Evolutionary conservation across 2,888 invertebrate species (phyloP), one percentile per base, ranked within the genome.

Genomic region (Latheticus oryzae): DNA sequence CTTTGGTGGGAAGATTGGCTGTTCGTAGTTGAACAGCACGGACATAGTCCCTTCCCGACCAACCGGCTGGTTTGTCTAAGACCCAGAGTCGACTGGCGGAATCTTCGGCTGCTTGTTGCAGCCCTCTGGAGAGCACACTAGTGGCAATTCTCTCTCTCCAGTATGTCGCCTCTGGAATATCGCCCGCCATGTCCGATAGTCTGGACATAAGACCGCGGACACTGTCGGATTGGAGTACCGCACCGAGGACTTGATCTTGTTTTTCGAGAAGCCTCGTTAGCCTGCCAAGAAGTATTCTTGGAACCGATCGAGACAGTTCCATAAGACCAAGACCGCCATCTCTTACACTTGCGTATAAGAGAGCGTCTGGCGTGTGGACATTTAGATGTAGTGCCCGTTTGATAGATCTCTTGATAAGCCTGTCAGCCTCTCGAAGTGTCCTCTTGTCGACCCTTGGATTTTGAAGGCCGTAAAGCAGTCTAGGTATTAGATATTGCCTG

Each of bases 381-480:
- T 51, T 33, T 1, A 57, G 43, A 9, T 57, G 57, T n/a, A n/a
- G n/a, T n/a, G n/a, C n/a, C n/a, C n/a, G n/a, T n/a, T n/a, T n/a
- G n/a, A n/a, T n/a, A n/a, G n/a, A n/a, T 15, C 8, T 23, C 1
- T 38, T 7, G 1, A 57, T 35, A 1, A 51, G 16, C 2, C 43
- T 9, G 23, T 57, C 57, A 0, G 28, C 43, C 1, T 42, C 56
- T 8, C 21, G 51, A n/a, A 26, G 37, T 1, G 17, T 4, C 15
- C 33, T 57, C 0, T 56, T 50, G 0, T 67, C 66, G 0, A 65
- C 32, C 1, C 56, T 56, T 0, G 73, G 73, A 1, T 73, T 60
- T 26, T 77, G 76, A 0, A 80, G 52, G 0, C 68, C 64, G 60
- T 79, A 76, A 5, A 69, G 47, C 5, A 73, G 63, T 1, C 69